Evolutionary conservation across 35 echinoderm and acorn worm genomes (phyloP), one percentile per base, ranked within the genome.

Genomic region (Apostichopus californicus): DNA sequence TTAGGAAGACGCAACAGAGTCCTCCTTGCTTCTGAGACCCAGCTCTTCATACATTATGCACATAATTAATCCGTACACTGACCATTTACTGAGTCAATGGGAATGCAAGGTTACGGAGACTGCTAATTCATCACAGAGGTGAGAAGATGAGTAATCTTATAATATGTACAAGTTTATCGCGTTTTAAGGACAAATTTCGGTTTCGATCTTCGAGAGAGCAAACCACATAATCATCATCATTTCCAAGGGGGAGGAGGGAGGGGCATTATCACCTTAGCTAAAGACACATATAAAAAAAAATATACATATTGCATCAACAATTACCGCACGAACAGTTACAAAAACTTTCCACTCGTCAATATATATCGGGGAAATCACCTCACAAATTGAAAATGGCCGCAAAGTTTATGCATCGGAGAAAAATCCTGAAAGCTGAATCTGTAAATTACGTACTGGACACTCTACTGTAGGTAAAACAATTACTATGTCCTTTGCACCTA

Each of bases 11-110:
- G 52, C 18, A 5, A 61, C 1, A 57, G 46, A 55, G 20, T 15
- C 52, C 80, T 53, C 55, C 9, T 61, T 61, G 46, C 13, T 83
- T 11, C 17, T 7, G 52, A n/a, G 80, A 34, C 55, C 52, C 20
- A 83, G 52, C 46, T 17, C 52, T 83, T 83, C 80, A 83, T 83
- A 57, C 80, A 83, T 83, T 56, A 83, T 83, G 80, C 52, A 83
- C 80, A 83, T 83, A 83, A 15, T 55, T 83, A 83, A 83, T 83
- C 80, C 3, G n/a, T 83, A 54, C 34, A n/a, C 52, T 83, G 28
- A 54, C 7, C 80, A 34, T 55, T 83, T 55, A 55, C 12, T 53
- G 80, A 57, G 52, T n/a, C 11, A 55, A 55, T 55, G 80, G 34
- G 80, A 82, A n/a, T 34, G 34, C 80, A 55, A 55, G 12, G 80